These are phyloP conservation scores for Nysson spinosus DNA, from an alignment of 2,888 invertebrate species.

Conservation along the genomic window DNA sequence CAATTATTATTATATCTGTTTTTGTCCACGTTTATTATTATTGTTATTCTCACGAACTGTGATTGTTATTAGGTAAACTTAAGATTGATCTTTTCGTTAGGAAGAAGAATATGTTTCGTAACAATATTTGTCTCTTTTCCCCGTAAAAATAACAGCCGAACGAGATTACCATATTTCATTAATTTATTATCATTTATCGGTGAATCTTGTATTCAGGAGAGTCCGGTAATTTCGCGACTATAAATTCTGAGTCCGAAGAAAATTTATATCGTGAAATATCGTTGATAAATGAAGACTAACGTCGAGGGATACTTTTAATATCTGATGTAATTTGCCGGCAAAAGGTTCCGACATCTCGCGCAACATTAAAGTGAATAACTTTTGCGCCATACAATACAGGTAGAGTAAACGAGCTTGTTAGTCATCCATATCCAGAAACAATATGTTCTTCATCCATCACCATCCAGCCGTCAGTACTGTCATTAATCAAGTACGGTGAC, in stretches of 20 bases:
- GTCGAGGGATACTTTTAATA: neutral
- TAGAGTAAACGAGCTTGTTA: constrained; percentile 40
- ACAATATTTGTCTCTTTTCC: neutral
- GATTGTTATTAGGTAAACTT: too few relatives aligned
- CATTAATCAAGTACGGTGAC: constrained; percentile 56
- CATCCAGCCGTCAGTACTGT: constrained; percentile 36
- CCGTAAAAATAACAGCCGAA: neutral
- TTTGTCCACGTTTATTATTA: too few relatives aligned
- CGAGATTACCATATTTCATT: neutral
- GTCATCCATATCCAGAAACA: constrained; percentile 46
- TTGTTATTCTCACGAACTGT: too few relatives aligned
- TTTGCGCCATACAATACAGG: constrained; percentile 25
- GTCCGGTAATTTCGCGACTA: constrained; percentile 3
- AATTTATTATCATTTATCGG: neutral
- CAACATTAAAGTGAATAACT: neutral
- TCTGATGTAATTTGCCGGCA: neutral
- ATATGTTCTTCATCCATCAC: constrained; percentile 47
- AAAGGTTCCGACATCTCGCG: neutral
- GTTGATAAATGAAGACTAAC: neutral
- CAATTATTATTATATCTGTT: too few relatives aligned
- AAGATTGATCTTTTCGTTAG: constrained; percentile 5
- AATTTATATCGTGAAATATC: neutral
- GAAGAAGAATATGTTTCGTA: neutral
- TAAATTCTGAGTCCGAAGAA: constrained; percentile 1
- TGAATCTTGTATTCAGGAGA: neutral